These are phyloP conservation scores for Xiphophorus maculatus DNA, from an alignment of 2,113 vertebrate genomes.

Conservation along the genomic window DNA sequence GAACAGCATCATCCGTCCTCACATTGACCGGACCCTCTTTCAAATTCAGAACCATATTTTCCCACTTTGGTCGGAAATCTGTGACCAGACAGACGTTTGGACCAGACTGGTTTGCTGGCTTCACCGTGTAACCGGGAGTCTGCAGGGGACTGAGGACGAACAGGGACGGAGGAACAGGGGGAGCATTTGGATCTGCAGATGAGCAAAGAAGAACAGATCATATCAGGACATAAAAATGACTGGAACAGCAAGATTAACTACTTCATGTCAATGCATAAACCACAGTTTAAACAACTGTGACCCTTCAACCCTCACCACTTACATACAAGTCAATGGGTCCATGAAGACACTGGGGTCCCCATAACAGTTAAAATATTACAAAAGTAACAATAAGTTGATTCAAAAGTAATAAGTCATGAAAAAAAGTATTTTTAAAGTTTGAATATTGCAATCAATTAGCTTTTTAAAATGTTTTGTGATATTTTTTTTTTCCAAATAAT, in stretches of 20 bases:
- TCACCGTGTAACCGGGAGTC: rapidly evolving
- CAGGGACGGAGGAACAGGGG: background rate
- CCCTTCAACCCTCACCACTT: too few species aligned
- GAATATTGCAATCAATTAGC: too few species aligned
- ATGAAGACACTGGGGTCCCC: too few species aligned
- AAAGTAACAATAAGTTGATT: too few species aligned
- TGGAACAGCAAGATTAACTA: background rate
- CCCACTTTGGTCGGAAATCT: background rate
- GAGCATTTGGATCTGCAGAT: background rate
- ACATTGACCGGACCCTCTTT: rapidly evolving
- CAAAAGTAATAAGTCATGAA: too few species aligned
- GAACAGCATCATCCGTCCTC: rapidly evolving
- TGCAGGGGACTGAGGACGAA: slow-evolving; percentile 26
- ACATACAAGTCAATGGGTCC: too few species aligned
- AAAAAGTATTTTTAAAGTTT: too few species aligned
- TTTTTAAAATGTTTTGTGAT: too few species aligned
- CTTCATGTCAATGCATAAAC: background rate
- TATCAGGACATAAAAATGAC: background rate
- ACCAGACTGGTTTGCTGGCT: rapidly evolving
- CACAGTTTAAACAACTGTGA: background rate
- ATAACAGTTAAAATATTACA: too few species aligned
- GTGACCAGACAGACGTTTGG: slow-evolving; percentile 61
- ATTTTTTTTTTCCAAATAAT: too few species aligned
- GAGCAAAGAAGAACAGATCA: background rate
- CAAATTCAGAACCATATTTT: background rate